phyloP scores from a whole-genome alignment of 2,888 invertebrate species.

The Piscicola geometra region DNA sequence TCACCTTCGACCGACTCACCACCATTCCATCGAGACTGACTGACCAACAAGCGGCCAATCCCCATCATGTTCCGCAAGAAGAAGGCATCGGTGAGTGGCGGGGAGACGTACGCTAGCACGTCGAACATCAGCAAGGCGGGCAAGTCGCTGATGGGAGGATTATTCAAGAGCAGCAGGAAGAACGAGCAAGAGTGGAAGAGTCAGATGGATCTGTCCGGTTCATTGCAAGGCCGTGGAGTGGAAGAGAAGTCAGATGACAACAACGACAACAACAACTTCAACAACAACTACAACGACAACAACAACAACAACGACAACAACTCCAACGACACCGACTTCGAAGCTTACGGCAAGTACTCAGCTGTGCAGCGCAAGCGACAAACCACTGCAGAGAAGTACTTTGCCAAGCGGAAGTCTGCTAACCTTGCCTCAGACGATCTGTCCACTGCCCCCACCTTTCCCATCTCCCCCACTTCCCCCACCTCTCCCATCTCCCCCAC shows the following conservation, averaged over 20 bases:
- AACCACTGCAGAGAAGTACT: background rate
- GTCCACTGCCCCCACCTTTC: too few relatives aligned
- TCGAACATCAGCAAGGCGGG: background rate
- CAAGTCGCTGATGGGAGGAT: background rate
- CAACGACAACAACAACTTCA: background rate
- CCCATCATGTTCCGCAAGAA: conserved; percentile 8
- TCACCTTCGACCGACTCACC: too few relatives aligned
- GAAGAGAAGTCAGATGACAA: too few relatives aligned
- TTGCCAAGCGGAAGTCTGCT: background rate
- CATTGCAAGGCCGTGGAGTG: too few relatives aligned
- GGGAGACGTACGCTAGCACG: background rate
- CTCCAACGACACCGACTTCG: background rate
- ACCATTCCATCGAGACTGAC: too few relatives aligned
- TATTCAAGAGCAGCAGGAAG: background rate
- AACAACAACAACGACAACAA: background rate
- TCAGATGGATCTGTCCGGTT: background rate
- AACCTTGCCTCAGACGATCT: too few relatives aligned
- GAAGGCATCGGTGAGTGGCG: background rate
- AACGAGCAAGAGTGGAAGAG: background rate
- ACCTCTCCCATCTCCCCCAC: too few relatives aligned
- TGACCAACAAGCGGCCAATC: too few relatives aligned
- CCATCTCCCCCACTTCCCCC: too few relatives aligned
- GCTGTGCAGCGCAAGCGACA: background rate
- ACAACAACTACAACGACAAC: background rate
- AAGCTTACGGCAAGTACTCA: conserved; percentile 1